Conservation (phyloP, 2,797 vertebrate genomes). For the Diplodus puntazzo region DNA sequence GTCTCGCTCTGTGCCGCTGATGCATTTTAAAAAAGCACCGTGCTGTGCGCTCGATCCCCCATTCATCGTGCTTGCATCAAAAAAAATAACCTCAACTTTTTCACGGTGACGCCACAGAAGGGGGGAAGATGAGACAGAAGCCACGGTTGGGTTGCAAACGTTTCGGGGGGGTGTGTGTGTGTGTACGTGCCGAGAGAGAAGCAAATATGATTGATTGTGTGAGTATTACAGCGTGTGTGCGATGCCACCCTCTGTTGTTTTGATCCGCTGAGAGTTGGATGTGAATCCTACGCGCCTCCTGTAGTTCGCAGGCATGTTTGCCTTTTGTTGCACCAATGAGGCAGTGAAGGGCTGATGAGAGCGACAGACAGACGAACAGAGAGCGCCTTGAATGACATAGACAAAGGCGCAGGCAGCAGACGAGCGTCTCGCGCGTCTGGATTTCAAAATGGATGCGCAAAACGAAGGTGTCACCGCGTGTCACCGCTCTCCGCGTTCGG, state of each 20-base stretch:
- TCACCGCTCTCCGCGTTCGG: background rate
- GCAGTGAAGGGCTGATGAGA: slow-evolving; percentile 41
- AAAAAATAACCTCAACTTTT: slow-evolving; percentile 32
- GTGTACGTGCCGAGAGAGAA: slow-evolving; percentile 3
- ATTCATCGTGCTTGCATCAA: slow-evolving; percentile 46
- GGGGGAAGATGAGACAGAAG: slow-evolving; percentile 35
- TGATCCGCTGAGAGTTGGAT: slow-evolving; percentile 58
- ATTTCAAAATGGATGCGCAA: slow-evolving; percentile 35
- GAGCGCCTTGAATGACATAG: slow-evolving; percentile 28
- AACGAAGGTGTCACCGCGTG: background rate
- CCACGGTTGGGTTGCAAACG: slow-evolving; percentile 35
- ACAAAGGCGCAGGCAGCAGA: slow-evolving; percentile 41
- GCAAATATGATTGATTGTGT: slow-evolving; percentile 64
- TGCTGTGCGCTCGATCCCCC: slow-evolving; percentile 24
- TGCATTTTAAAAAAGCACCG: slow-evolving; percentile 31
- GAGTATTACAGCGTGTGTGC: slow-evolving; percentile 56
- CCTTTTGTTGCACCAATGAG: slow-evolving; percentile 57
- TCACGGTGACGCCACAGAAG: slow-evolving; percentile 23
- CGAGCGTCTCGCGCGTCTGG: slow-evolving; percentile 4
- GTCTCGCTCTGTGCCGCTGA: slow-evolving; percentile 9
- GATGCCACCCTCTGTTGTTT: slow-evolving; percentile 64
- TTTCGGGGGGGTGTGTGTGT: background rate
- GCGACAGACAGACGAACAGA: slow-evolving; percentile 27
- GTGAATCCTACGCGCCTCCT: slow-evolving; percentile 52
- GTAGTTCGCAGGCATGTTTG: slow-evolving; percentile 55